Evolutionary conservation across 2,888 invertebrate species (phyloP), one percentile per base, ranked within the genome.

Genomic region (Acanthococcus lagerstroemiae): DNA sequence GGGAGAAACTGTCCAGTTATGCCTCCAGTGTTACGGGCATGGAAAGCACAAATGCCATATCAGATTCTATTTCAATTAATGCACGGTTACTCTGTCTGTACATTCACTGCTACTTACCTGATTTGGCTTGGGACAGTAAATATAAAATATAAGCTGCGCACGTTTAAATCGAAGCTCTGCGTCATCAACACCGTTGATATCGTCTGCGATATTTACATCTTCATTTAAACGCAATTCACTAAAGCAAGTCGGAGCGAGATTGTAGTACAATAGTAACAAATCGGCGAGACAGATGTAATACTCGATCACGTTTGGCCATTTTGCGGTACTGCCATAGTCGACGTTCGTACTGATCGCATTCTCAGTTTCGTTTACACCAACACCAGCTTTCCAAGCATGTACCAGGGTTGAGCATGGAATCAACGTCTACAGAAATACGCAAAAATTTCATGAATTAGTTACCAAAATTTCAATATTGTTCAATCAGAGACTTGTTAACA

Each of bases 131-230:
- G 61, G 61, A 24, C 15, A 21, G 17, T 37, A 12, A 22, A 61
- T 61, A 30, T 26, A 22, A 24, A 50, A 61, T 37, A 50, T 52
- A 1, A 61, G 24, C 22, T 61, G 61, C n/a, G 61, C 61, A 4
- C 21, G 24, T 52, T 61, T 61, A 24, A 61, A 61, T 17, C 22
- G 9, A 12, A 61, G 2, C 4, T 61, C 15, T 2, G 61, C 19
- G 27, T 30, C 24, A 21, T 30, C 15, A 6, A 30, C 24, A 45
- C 25, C n/a, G 9, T n/a, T 5, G 27, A 9, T 15, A 9, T 17
- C 17, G 4, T 50, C 2, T 7, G 50, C 37, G 22, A 61, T 30
- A 54, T 52, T 52, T 24, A 22, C 22, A 19, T 17, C 19, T 52
- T 54, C 61, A 3, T 22, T 50, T 15, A 61, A n/a, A 15, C 52